A percentile compares a stretch with the other conserved stretches of the same genome.
These are phyloP conservation scores for Festucalex cinctus DNA, from an alignment of 2,113 vertebrate species.

Conservation along the genomic window DNA sequence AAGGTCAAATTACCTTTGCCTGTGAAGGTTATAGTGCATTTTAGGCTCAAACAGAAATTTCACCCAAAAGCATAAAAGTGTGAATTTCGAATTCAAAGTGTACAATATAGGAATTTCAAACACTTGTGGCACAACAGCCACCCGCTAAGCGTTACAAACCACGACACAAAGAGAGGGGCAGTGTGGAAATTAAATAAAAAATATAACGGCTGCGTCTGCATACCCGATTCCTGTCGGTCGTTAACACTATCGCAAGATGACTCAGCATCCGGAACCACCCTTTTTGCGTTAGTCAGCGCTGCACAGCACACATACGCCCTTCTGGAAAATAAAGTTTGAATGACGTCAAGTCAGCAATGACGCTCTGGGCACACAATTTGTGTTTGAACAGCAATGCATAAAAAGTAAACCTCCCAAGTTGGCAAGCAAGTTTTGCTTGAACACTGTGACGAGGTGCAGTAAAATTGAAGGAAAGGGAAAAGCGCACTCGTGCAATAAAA, in stretches of 20 bases:
- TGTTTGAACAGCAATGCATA: not conserved
- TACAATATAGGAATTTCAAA: not conserved
- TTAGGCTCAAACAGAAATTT: too few species aligned
- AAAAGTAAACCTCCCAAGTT: not conserved
- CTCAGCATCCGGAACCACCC: slow-evolving; percentile 1
- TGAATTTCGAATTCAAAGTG: too few species aligned
- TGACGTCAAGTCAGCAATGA: not conserved
- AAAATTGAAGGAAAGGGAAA: not conserved
- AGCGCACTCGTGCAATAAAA: not conserved
- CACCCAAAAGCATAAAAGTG: too few species aligned
- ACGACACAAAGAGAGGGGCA: not conserved
- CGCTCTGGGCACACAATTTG: not conserved
- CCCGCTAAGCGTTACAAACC: not conserved
- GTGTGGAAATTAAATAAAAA: not conserved
- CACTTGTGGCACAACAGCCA: not conserved
- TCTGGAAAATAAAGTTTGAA: not conserved
- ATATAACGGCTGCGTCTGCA: not conserved
- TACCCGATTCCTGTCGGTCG: not conserved
- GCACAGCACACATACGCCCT: not conserved
- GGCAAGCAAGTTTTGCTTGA: not conserved
- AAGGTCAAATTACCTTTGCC: too few species aligned
- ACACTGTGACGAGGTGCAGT: not conserved
- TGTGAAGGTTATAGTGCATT: too few species aligned
- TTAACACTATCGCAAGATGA: not conserved
- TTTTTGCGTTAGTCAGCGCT: not conserved